A percentile compares a stretch with the other conserved stretches of the same genome.
Conservation (phyloP, 2,113 vertebrate species). For the Saimiri boliviensis region DNA sequence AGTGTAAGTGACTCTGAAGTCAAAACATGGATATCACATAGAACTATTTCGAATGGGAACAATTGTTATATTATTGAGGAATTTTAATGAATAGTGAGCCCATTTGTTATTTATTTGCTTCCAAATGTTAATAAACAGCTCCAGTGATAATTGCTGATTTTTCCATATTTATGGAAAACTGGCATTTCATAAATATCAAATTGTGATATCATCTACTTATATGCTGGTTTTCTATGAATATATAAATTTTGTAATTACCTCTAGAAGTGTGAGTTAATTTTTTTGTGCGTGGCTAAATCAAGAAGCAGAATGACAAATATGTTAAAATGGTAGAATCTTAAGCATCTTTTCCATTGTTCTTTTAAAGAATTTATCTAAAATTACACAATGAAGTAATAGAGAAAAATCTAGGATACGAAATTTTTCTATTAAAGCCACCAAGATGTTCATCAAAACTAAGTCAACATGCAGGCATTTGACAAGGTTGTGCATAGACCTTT, state of each 20-base stretch:
- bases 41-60: constrained; percentile 79
- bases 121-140: constrained; percentile 85
- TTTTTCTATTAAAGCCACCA: constrained; percentile 73
- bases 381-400: constrained; percentile 75
- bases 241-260: constrained; percentile 84
- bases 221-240: constrained; percentile 83
- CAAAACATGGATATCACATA: constrained; percentile 58
- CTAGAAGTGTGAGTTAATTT: constrained; percentile 80
- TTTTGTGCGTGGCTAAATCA: constrained; percentile 69
- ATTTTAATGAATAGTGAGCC: constrained; percentile 84
- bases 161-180: constrained; percentile 86
- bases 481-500: not conserved
- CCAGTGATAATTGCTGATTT: constrained; percentile 84
- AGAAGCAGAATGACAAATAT: constrained; percentile 78
- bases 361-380: constrained; percentile 81
- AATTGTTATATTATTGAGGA: constrained; percentile 76
- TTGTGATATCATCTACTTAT: constrained; percentile 83
- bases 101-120: constrained; percentile 86
- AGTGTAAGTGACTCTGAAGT: constrained; percentile 70
- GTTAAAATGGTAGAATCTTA: constrained; percentile 78
- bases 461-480: constrained; percentile 69
- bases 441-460: constrained; percentile 67
- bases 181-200: constrained; percentile 87
- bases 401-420: constrained; percentile 76
- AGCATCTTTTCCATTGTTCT: constrained; percentile 68